These are phyloP conservation scores for Agrochola litura DNA, from an alignment of 2,888 invertebrate genomes.

Conservation along the genomic window DNA sequence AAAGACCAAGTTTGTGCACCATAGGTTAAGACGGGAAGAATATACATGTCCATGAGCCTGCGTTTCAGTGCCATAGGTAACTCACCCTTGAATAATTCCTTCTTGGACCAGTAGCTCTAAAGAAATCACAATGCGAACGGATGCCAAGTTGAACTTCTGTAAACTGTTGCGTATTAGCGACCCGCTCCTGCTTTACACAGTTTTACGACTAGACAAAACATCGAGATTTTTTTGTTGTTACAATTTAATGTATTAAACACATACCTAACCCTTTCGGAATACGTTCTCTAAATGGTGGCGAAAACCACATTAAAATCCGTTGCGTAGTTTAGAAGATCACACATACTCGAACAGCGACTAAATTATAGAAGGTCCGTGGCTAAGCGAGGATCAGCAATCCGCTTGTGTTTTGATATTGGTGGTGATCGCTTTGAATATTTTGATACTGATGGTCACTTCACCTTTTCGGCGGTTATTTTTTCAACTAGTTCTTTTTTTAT, in stretches of 20 bases:
- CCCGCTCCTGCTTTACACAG: neutral
- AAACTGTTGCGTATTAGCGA: neutral
- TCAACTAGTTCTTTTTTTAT: no score
- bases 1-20: no score
- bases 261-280: neutral
- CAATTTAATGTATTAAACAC: neutral
- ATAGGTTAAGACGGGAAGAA: no score
- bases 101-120: no score
- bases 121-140: no score
- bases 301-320: neutral
- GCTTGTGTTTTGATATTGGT: neutral
- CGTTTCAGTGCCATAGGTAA: no score
- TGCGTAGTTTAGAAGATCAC: neutral
- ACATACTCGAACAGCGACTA: neutral
- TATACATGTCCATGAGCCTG: no score
- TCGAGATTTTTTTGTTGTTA: neutral
- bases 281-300: no score
- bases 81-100: no score
- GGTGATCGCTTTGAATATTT: neutral
- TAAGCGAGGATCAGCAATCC: neutral
- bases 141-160: neutral
- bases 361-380: neutral
- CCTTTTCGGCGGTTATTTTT: no score
- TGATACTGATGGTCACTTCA: no score
- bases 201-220: neutral